Evolutionary conservation across 1,140 invertebrate species (phyloP).

Genomic region (Choristoneura fumiferana): DNA sequence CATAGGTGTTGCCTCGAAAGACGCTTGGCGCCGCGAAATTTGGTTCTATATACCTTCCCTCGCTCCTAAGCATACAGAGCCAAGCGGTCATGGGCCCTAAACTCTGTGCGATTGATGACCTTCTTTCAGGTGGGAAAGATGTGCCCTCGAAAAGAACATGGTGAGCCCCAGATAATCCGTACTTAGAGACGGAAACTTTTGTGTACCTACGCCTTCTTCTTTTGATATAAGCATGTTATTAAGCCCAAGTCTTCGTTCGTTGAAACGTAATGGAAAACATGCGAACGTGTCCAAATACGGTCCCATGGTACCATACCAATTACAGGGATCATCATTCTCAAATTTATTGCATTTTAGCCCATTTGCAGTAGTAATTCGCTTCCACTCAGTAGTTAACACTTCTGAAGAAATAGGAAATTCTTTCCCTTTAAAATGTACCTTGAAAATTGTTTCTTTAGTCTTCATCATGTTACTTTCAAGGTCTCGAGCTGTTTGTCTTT

Average conservation of each 20-base stretch:
- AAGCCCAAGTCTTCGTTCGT: constrained; percentile 25
- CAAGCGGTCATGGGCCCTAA: constrained; percentile 25
- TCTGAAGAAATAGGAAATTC: too few relatives aligned
- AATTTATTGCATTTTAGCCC: too few relatives aligned
- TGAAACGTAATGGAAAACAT: constrained; percentile 13
- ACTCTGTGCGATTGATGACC: constrained; percentile 25
- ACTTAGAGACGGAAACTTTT: constrained; percentile 26
- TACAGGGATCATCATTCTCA: not conserved
- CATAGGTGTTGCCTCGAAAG: too few relatives aligned
- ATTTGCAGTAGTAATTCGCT: too few relatives aligned
- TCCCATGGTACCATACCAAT: constrained; percentile 28
- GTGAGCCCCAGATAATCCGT: constrained; percentile 24
- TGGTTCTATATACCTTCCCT: constrained; percentile 28
- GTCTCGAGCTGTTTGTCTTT: too few relatives aligned
- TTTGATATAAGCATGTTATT: constrained; percentile 29
- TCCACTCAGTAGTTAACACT: too few relatives aligned
- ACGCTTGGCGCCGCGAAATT: too few relatives aligned
- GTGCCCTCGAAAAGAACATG: constrained; percentile 21
- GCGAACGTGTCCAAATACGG: constrained; percentile 28
- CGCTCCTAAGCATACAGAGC: constrained; percentile 23
- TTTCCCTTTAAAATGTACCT: too few relatives aligned
- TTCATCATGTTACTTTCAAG: too few relatives aligned
- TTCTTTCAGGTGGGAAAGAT: constrained; percentile 25
- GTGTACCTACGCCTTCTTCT: not conserved
- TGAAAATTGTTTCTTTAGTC: too few relatives aligned